Conservation (phyloP, 1,140 invertebrate genomes). For the Ceratosolen fusciceps region DNA sequence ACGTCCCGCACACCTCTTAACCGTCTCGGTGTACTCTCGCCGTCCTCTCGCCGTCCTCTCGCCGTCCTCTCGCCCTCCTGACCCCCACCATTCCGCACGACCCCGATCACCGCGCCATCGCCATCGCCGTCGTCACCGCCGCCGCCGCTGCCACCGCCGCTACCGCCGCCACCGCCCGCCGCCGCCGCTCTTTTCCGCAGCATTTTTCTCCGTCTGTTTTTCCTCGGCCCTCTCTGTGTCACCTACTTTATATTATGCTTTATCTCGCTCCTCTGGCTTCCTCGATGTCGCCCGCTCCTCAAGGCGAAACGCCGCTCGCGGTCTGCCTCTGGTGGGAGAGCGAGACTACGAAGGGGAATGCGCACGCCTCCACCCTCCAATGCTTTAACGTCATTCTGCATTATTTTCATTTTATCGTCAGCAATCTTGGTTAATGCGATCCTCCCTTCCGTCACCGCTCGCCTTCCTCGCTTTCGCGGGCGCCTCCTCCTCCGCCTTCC, state of each 20-base stretch:
- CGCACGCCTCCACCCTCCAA: constrained; percentile 35
- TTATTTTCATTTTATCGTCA: constrained; percentile 73
- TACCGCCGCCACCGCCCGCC: too few relatives aligned
- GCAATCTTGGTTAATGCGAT: constrained; percentile 72
- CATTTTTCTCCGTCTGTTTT: constrained; percentile 48
- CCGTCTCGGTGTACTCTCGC: too few relatives aligned
- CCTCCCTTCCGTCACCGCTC: constrained; percentile 55
- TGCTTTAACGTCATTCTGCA: constrained; percentile 67
- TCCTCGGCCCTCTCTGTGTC: constrained; percentile 46
- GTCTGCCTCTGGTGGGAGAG: not conserved
- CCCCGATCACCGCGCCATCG: too few relatives aligned
- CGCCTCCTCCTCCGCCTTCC: constrained; percentile 4
- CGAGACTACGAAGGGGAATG: not conserved
- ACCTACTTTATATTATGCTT: constrained; percentile 49
- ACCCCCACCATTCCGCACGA: not conserved
- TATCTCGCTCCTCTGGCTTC: constrained; percentile 37
- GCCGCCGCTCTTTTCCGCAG: not conserved
- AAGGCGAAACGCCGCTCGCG: not conserved
- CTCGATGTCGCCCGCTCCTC: not conserved
- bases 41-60: not conserved
- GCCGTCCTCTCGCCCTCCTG: not conserved
- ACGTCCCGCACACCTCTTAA: too few relatives aligned
- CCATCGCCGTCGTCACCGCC: too few relatives aligned
- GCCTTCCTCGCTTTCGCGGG: constrained; percentile 24
- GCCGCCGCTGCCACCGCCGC: too few relatives aligned